Evolutionary conservation across 2,888 invertebrate genomes (phyloP).

Genomic region (Julus scandinavius): DNA sequence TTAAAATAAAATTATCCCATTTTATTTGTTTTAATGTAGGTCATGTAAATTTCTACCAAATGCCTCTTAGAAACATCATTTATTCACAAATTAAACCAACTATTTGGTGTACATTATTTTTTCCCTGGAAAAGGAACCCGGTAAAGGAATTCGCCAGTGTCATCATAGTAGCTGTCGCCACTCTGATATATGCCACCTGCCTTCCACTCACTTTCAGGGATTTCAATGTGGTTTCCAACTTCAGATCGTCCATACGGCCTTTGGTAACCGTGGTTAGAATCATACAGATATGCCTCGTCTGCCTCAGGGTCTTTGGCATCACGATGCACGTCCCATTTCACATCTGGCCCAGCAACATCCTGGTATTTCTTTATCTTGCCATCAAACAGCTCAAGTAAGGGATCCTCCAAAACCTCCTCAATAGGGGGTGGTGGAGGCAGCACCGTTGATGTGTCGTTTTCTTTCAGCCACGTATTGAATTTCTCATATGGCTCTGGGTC

Average conservation of each 20-base stretch:
- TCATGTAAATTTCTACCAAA: too few relatives aligned
- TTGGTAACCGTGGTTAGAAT: constrained; percentile 25
- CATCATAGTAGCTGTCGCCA: constrained; percentile 51
- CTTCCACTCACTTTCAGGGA: neutral
- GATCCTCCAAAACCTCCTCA: too few relatives aligned
- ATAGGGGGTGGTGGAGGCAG: too few relatives aligned
- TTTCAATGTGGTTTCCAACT: neutral
- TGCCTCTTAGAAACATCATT: too few relatives aligned
- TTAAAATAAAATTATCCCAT: too few relatives aligned
- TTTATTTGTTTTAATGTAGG: too few relatives aligned
- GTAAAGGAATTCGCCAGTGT: constrained; percentile 42
- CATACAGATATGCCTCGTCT: constrained; percentile 52
- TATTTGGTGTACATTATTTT: too few relatives aligned
- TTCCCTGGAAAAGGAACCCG: neutral
- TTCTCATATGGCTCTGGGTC: neutral
- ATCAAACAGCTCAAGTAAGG: constrained; percentile 17
- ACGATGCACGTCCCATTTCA: constrained; percentile 35
- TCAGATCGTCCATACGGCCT: constrained; percentile 37
- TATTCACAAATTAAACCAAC: too few relatives aligned
- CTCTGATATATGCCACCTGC: neutral
- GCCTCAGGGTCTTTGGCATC: neutral
- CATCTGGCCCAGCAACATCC: neutral
- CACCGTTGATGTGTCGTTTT: neutral
- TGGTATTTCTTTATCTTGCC: constrained; percentile 49
- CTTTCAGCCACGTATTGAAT: neutral